Evolutionary conservation across 2,797 vertebrate species (phyloP).

Genomic region (Fundulus diaphanus): DNA sequence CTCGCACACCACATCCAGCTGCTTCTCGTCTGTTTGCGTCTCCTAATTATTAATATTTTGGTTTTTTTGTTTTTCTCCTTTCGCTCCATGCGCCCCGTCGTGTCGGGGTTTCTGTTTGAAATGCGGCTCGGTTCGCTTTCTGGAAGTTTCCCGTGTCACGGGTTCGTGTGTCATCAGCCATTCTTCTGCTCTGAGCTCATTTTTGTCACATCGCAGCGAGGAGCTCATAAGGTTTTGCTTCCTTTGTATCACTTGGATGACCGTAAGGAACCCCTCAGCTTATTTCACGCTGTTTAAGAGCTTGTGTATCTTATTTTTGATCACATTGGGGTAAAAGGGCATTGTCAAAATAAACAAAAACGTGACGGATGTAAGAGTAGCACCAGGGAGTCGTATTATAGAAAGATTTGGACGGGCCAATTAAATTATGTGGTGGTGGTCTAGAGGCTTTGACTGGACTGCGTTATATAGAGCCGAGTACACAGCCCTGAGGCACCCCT

Average conservation of each 20-base stretch:
- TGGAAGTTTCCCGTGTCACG: not conserved
- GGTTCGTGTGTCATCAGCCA: not conserved
- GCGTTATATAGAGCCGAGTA: not conserved
- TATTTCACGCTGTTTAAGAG: not conserved
- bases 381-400: no score
- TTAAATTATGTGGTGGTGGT: not conserved
- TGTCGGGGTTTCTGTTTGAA: constrained; percentile 21
- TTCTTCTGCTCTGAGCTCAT: not conserved
- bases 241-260: not conserved
- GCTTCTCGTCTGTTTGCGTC: constrained; percentile 23
- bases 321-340: not conserved
- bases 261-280: not conserved
- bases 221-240: not conserved
- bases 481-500: not conserved
- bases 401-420: no score
- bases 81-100: not conserved
- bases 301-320: not conserved
- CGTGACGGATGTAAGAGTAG: not conserved
- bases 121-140: not conserved
- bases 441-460: not conserved
- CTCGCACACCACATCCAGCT: constrained; percentile 16
- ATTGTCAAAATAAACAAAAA: not conserved
- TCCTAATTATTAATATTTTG: no score
- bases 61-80: constrained; percentile 1
- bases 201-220: not conserved